A percentile compares a stretch with the other conserved stretches of the same genome.
Conservation (phyloP, 2,797 vertebrate species). For the Graptemys geographica region DNA sequence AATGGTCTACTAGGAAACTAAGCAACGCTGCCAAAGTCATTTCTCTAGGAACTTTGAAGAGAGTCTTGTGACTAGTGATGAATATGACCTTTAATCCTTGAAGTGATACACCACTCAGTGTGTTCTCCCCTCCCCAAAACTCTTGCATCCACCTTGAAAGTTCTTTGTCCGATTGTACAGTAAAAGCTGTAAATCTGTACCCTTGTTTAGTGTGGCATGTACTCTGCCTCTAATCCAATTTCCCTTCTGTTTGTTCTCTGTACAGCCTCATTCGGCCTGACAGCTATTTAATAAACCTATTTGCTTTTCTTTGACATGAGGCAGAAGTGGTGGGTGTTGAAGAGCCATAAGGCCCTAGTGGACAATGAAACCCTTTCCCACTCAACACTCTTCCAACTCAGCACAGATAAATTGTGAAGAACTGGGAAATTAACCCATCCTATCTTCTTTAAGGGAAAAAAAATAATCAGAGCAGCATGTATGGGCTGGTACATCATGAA, state of each 20-base stretch:
- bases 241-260: conserved; percentile 81
- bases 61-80: background rate
- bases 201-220: conserved; percentile 83
- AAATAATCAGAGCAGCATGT: conserved; percentile 25
- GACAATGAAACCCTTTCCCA: conserved; percentile 87
- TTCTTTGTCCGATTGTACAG: conserved; percentile 55
- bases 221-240: conserved; percentile 86
- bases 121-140: background rate
- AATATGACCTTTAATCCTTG: fast-evolving
- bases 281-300: conserved; percentile 89
- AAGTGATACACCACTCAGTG: fast-evolving
- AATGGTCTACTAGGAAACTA: background rate
- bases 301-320: conserved; percentile 86
- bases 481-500: fast-evolving
- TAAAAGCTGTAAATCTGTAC: conserved; percentile 81
- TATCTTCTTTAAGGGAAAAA: conserved; percentile 64
- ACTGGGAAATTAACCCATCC: conserved; percentile 82
- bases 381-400: conserved; percentile 85
- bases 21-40: background rate
- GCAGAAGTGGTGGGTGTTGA: conserved; percentile 86
- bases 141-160: conserved; percentile 3
- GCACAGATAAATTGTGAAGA: conserved; percentile 84
- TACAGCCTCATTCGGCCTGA: conserved; percentile 82
- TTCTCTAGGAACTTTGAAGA: background rate
- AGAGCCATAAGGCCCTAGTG: conserved; percentile 82